A percentile compares a stretch with the other conserved stretches of the same genome.
Conservation (phyloP, 1,140 invertebrate species). For the Drosophila jambulina region DNA sequence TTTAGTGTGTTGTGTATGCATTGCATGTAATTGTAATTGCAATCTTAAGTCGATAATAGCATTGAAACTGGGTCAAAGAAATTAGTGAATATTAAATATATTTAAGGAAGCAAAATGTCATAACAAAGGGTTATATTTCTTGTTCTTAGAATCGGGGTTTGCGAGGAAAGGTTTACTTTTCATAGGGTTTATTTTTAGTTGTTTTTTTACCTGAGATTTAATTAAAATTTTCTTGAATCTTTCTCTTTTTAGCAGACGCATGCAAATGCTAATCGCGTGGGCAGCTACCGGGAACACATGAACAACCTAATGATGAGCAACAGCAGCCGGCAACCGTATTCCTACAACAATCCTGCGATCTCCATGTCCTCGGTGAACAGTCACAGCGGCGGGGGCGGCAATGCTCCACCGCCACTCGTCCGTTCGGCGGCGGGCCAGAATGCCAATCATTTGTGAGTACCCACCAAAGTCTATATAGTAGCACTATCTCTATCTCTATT, state of each 20-base stretch:
- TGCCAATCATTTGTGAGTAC: constrained; percentile 80
- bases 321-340: constrained; percentile 73
- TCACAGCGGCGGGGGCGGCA: constrained; percentile 70
- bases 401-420: constrained; percentile 78
- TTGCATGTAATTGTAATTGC: constrained; percentile 4
- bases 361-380: constrained; percentile 83
- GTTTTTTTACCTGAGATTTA: background rate
- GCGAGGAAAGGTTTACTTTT: background rate
- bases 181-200: background rate
- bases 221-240: background rate
- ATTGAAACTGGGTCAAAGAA: background rate
- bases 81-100: background rate
- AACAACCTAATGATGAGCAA: constrained; percentile 78
- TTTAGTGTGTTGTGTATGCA: background rate
- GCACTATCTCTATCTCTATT: constrained; percentile 27
- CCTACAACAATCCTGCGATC: constrained; percentile 81
- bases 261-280: constrained; percentile 68
- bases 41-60: background rate
- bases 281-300: constrained; percentile 75
- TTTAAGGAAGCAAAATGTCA: background rate
- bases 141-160: too few species aligned
- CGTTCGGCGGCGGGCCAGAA: constrained; percentile 80
- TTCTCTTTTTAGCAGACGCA: constrained; percentile 63
- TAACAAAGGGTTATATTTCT: background rate
- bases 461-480: background rate